Percentiles rank a stretch among this genome's conserved stretches.
These are phyloP conservation scores for Eueides isabella DNA, from an alignment of 1,140 invertebrate genomes.

Conservation along the genomic window DNA sequence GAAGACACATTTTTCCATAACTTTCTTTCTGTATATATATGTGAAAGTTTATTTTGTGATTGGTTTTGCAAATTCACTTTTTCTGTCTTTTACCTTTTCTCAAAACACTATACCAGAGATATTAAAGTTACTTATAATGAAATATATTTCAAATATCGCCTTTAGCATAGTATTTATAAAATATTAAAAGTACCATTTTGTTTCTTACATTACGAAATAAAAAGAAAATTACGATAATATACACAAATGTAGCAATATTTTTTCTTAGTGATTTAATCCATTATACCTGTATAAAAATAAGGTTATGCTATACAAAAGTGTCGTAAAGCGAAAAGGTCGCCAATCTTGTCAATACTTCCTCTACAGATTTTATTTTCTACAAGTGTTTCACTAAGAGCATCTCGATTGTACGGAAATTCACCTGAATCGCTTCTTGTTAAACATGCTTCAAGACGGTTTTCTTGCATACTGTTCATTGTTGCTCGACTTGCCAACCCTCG, in stretches of 20 bases:
- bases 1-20: conserved; percentile 31
- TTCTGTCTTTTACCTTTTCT: neutral
- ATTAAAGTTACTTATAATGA: neutral
- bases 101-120: neutral
- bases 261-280: neutral
- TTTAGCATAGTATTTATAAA: neutral
- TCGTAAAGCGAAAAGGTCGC: neutral
- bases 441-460: conserved; percentile 64
- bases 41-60: neutral
- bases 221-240: neutral
- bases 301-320: neutral
- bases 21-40: neutral
- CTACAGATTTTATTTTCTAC: conserved; percentile 18
- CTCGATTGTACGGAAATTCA: conserved; percentile 45
- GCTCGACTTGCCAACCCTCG: conserved; percentile 61
- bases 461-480: conserved; percentile 74
- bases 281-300: neutral
- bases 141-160: neutral
- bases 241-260: neutral
- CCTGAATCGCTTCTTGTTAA: conserved; percentile 72
- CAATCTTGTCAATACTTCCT: neutral
- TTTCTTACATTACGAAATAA: neutral
- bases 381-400: conserved; percentile 28
- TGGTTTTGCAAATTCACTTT: conserved; percentile 1
- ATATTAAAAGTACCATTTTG: neutral